Conservation (phyloP, 1,140 invertebrate species). For the Drosophila arizonae region DNA sequence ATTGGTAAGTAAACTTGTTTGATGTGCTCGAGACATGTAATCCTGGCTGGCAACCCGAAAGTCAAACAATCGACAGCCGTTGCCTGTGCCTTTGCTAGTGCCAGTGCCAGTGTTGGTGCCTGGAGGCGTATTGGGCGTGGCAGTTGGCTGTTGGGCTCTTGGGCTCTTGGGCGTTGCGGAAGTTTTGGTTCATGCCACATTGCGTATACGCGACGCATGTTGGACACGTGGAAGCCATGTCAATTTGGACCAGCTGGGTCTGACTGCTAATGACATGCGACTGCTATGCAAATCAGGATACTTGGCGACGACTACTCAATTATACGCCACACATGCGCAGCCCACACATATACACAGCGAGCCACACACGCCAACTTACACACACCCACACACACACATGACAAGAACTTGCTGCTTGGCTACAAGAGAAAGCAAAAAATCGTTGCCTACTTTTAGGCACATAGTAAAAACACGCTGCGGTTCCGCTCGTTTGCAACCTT, state of each 20-base stretch:
- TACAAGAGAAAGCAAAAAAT: constrained; percentile 10
- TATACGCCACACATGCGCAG: constrained; percentile 61
- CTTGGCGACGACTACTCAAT: constrained; percentile 72
- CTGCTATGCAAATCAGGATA: constrained; percentile 52
- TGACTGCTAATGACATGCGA: constrained; percentile 41
- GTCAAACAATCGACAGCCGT: constrained; percentile 53
- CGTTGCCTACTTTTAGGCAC: constrained; percentile 65
- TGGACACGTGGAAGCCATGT: constrained; percentile 48
- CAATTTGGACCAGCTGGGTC: constrained; percentile 24
- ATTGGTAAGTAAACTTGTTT: constrained; percentile 80
- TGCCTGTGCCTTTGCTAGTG: constrained; percentile 12
- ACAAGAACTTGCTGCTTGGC: not conserved
- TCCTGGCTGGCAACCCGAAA: constrained; percentile 48
- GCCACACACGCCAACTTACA: not conserved
- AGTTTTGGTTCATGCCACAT: constrained; percentile 14
- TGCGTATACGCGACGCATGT: constrained; percentile 59
- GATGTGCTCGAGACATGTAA: constrained; percentile 80
- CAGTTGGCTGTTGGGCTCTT: not conserved
- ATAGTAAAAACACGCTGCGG: constrained; percentile 32
- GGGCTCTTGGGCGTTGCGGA: constrained; percentile 1
- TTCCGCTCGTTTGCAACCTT: constrained; percentile 13
- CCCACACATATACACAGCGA: constrained; percentile 9
- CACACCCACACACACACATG: constrained; percentile 8
- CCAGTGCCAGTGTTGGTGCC: not conserved
- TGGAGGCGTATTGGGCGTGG: constrained; percentile 2